phyloP scores from a whole-genome alignment of 2,888 invertebrate species.

The Meiosimyza decipiens region DNA sequence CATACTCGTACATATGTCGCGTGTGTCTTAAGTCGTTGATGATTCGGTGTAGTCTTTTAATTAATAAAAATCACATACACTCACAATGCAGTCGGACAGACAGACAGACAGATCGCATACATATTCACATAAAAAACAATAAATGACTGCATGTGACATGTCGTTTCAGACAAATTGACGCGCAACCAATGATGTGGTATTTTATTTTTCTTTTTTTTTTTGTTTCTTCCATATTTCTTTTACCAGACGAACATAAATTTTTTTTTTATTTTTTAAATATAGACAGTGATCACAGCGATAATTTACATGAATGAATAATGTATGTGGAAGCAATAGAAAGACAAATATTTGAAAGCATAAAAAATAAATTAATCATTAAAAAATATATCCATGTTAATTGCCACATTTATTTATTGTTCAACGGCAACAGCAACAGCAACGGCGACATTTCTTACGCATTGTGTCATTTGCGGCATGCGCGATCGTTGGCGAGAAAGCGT shows the following conservation, averaged over 20 bases:
- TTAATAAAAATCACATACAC: slow-evolving; percentile 54
- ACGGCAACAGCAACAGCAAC: neutral
- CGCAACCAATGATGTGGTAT: slow-evolving; percentile 40
- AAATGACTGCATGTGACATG: slow-evolving; percentile 1
- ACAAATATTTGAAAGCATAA: slow-evolving; percentile 14
- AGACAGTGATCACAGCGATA: slow-evolving; percentile 45
- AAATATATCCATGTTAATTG: slow-evolving; percentile 29
- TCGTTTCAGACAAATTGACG: slow-evolving; percentile 61
- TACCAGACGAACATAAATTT: slow-evolving; percentile 15
- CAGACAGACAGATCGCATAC: slow-evolving; percentile 3
- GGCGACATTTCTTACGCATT: slow-evolving; percentile 27
- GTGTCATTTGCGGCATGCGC: slow-evolving; percentile 32
- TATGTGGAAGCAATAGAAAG: slow-evolving; percentile 8
- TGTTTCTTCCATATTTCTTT: neutral
- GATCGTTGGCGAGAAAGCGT: slow-evolving; percentile 10
- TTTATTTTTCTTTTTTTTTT: slow-evolving; percentile 34
- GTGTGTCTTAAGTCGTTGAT: slow-evolving; percentile 42
- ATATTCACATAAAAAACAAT: neutral
- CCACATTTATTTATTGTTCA: too few relatives aligned
- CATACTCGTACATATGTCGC: neutral
- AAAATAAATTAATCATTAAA: slow-evolving; percentile 38
- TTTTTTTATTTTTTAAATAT: slow-evolving; percentile 41
- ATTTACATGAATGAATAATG: slow-evolving; percentile 28
- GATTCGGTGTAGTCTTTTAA: slow-evolving; percentile 51
- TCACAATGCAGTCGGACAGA: slow-evolving; percentile 1